phyloP scores from a whole-genome alignment of 2,113 vertebrate genomes.

The Tragelaphus strepsiceros region DNA sequence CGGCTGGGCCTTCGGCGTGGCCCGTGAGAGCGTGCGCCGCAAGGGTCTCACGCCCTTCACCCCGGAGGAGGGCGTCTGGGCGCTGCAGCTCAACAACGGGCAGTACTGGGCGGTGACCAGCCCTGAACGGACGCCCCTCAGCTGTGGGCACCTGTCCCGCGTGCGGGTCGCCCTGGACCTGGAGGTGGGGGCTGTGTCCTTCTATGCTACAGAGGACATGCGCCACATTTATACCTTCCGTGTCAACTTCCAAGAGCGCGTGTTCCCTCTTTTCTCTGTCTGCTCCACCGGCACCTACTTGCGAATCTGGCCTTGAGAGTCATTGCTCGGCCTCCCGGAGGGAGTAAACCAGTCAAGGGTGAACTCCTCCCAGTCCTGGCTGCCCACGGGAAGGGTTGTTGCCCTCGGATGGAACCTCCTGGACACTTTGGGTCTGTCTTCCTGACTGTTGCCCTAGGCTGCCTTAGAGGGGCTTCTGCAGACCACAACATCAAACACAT shows the following conservation, averaged over 20 bases:
- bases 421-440: neutral
- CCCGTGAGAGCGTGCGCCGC: conserved; percentile 83
- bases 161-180: conserved; percentile 80
- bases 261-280: conserved; percentile 81
- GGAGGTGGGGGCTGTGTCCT: conserved; percentile 81
- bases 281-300: conserved; percentile 78
- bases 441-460: neutral
- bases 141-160: conserved; percentile 60
- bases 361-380: neutral
- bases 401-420: neutral
- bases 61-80: conserved; percentile 83
- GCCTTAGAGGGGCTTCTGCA: neutral
- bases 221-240: conserved; percentile 83
- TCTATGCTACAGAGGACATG: conserved; percentile 79
- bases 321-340: fast-evolving
- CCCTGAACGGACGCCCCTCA: conserved; percentile 73
- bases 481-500: neutral
- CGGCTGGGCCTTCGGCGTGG: conserved; percentile 92
- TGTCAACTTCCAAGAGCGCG: conserved; percentile 77
- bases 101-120: conserved; percentile 82
- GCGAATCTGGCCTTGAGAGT: conserved; percentile 69
- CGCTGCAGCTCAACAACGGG: conserved; percentile 75
- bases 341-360: too few species aligned
- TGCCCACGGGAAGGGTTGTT: neutral
- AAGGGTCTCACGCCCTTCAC: conserved; percentile 81